Conservation (phyloP, 1,140 invertebrate genomes). For the Saxidomus purpurata region DNA sequence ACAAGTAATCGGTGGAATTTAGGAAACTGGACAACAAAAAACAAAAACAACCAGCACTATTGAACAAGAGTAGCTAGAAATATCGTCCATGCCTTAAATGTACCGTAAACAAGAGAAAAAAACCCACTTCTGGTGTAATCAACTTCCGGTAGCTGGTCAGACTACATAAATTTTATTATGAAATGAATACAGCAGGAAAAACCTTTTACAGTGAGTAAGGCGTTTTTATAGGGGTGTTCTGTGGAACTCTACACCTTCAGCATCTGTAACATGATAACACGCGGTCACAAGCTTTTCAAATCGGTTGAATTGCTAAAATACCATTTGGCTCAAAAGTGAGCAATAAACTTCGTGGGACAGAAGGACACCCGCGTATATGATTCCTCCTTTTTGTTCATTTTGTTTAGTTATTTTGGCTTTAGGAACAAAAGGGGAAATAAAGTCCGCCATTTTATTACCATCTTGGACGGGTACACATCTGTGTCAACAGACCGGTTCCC, state of each 20-base stretch:
- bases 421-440: conserved; percentile 27
- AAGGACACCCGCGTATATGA: conserved; percentile 19
- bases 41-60: too few species aligned
- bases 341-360: conserved; percentile 25
- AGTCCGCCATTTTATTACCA: conserved; percentile 53
- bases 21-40: too few species aligned
- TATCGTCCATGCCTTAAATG: too few species aligned
- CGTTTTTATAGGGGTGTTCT: conserved; percentile 4
- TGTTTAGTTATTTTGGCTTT: not conserved
- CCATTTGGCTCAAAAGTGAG: conserved; percentile 16
- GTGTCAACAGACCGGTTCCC: conserved; percentile 38
- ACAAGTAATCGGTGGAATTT: too few species aligned
- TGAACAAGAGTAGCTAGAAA: too few species aligned
- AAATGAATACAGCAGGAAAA: not conserved
- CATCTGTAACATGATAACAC: conserved; percentile 31
- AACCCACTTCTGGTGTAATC: not conserved
- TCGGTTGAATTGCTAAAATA: conserved; percentile 27
- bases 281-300: not conserved
- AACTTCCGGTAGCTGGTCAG: not conserved
- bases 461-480: conserved; percentile 41
- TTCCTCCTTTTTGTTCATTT: conserved; percentile 20
- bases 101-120: too few species aligned
- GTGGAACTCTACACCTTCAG: not conserved
- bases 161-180: conserved; percentile 9
- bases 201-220: not conserved